Base-by-base conservation (phyloP, 2,797 vertebrate genomes). In the Anolis apletophallus region DNA sequence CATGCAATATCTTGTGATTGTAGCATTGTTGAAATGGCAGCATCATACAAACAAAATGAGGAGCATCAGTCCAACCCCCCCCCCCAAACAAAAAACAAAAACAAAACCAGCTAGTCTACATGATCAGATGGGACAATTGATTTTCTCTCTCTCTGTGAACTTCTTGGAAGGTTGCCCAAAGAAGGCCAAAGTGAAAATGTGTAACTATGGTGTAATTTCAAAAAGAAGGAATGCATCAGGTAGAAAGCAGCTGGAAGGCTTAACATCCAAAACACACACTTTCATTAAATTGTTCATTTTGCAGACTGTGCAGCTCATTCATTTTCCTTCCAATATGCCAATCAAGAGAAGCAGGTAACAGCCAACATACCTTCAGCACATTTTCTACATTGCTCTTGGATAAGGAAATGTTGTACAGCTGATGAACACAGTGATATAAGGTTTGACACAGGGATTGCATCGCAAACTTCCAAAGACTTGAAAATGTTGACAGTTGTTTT, bases 401-500 rank as follows among this genome's bases (percentile, higher is more conserved):
- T 83, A 81, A 76, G 94, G 96, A 92, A 94, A 90, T 92, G 32
- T 94, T 85, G 80, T 94, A 87, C 91, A 95, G 91, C 91, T 94
- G 94, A 96, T 94, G 94, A 96, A 93, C 90, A 94, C 92, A 96
- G 95, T 93, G 93, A 91, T 88, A 95, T 87, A 92, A 93, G 92
- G 92, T 96, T 96, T 96, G 94, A 95, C 93, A 93, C 90, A 94
- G 88, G 93, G 95, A 94, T 95, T 92, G 91, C 88, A 94, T 96
- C 95, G 91, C 93, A 93, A 95, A 95, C 89, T 95, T 97, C 94
- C 94, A 96, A 95, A 96, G 95, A 94, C 93, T 95, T 95, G 95
- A 96, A 95, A 96, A 97, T 94, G 93, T 94, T 96, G 96, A 96
- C 96, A 97, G 96, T 96, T 96, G 96, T 96, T 96, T 46, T 96